Evolutionary conservation across 2,113 vertebrate species (phyloP).

Genomic region (Hypanus sabinus): DNA sequence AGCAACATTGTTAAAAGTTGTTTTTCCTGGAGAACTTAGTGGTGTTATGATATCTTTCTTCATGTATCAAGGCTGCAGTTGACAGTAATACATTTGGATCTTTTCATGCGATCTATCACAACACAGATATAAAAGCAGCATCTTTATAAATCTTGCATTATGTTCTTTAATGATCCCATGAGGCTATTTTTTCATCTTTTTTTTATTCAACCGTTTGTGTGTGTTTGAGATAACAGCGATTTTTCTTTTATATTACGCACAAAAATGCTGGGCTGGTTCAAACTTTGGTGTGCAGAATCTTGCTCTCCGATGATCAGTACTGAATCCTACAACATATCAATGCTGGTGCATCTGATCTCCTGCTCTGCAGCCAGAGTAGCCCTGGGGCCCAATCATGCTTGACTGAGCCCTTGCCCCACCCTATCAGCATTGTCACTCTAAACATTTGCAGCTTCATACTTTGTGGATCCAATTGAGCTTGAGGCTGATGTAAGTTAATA

Average conservation of each 20-base stretch:
- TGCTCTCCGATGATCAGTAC: too few species aligned
- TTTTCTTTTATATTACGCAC: not conserved
- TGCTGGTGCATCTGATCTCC: too few species aligned
- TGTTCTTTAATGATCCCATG: not conserved
- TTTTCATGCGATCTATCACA: conserved; percentile 10
- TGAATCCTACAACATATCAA: too few species aligned
- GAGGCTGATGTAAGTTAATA: too few species aligned
- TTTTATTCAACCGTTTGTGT: not conserved
- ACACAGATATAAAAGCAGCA: not conserved
- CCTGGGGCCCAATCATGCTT: too few species aligned
- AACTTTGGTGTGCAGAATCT: too few species aligned
- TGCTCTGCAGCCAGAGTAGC: too few species aligned
- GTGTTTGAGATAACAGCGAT: not conserved
- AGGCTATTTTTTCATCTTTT: not conserved
- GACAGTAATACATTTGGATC: not conserved
- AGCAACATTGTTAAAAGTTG: not conserved
- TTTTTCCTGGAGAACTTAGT: not conserved
- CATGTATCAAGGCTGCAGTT: not conserved
- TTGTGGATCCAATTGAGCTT: too few species aligned
- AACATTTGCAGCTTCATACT: too few species aligned
- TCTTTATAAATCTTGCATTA: not conserved
- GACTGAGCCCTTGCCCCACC: too few species aligned
- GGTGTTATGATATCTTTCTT: not conserved
- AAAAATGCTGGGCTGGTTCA: not conserved
- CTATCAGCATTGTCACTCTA: too few species aligned